Evolutionary conservation across 1,140 invertebrate genomes (phyloP), one percentile per base, ranked within the genome.

Genomic region (Chironomus tepperi): DNA sequence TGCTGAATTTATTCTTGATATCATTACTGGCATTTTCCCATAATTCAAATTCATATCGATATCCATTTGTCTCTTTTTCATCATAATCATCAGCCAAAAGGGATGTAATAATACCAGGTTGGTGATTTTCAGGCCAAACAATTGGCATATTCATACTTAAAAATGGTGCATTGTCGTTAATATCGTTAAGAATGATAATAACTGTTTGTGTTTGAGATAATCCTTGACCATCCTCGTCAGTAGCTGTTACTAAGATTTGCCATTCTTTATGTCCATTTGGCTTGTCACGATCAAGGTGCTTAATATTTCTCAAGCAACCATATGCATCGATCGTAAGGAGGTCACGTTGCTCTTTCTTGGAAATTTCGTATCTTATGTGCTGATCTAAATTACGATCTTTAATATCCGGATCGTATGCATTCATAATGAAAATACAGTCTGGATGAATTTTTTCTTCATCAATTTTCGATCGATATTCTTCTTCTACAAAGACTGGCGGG

Each of bases 151-250:
- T 87, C 79, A 92, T 91, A 75, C 92, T 89, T 73, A 97, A 84
- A 80, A 89, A 92, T 0, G 95, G 94, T 0, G 91, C 91, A 83
- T 96, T 96, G 79, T 97, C 94, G 79, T 96, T 97, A 74, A 96
- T 93, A 78, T 96, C 94, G 3, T 86, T 87, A 2, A 96, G 80
- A 43, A 87, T 88, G 57, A 96, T 90, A 19, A 89, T 88, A 1
- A 97, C 89, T 79, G 90, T 88, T 0, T 89, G 88, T 0, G 86
- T 86, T 0, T 84, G 84, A 10, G 84, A 83, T 8, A 92, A 80
- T 15, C 88, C 88, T 16, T 80, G 85, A 1, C 89, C 91, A 75
- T 89, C 86, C 79, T 95, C 90, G 82, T 98, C 95, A 76, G 87
- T 86, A 2, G 94, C 95, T 78, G 89, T 88, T 18, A 98, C 91